phyloP scores from a whole-genome alignment of 2,797 vertebrate genomes.

The Chaunax sp. region DNA sequence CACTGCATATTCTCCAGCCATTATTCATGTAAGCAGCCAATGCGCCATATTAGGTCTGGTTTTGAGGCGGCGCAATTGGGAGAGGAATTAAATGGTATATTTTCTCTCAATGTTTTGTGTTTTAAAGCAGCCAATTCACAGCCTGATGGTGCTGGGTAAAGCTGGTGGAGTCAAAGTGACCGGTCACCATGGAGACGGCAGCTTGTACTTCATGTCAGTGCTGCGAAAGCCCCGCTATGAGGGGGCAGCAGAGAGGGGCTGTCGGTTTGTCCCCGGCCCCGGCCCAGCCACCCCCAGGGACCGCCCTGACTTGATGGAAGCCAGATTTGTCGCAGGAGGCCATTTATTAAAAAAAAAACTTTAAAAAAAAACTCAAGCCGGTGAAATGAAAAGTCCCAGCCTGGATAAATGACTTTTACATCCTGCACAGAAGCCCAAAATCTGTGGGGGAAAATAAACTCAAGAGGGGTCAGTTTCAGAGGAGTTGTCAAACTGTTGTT shows the following conservation, averaged over 20 bases:
- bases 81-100: conserved; percentile 65
- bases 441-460: conserved; percentile 70
- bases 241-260: conserved; percentile 62
- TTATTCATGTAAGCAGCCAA: conserved; percentile 64
- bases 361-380: conserved; percentile 32
- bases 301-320: conserved; percentile 57
- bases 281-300: conserved; percentile 33
- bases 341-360: conserved; percentile 6
- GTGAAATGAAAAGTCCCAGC: conserved; percentile 59
- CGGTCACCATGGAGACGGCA: conserved; percentile 84
- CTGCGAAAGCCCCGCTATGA: conserved; percentile 70
- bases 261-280: conserved; percentile 64
- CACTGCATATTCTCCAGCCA: conserved; percentile 70
- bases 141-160: conserved; percentile 63
- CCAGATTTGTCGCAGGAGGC: conserved; percentile 67
- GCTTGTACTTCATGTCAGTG: conserved; percentile 77
- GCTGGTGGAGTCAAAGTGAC: conserved; percentile 74
- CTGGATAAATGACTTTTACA: conserved; percentile 65
- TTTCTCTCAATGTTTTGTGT: conserved; percentile 59
- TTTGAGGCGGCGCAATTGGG: conserved; percentile 65
- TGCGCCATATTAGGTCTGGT: conserved; percentile 65
- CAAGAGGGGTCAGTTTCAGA: conserved; percentile 73
- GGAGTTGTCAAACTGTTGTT: conserved; percentile 82
- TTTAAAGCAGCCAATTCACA: conserved; percentile 62
- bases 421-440: conserved; percentile 52